phyloP scores from a whole-genome alignment of 2,888 invertebrate species.

The Melanostoma mellinum region DNA sequence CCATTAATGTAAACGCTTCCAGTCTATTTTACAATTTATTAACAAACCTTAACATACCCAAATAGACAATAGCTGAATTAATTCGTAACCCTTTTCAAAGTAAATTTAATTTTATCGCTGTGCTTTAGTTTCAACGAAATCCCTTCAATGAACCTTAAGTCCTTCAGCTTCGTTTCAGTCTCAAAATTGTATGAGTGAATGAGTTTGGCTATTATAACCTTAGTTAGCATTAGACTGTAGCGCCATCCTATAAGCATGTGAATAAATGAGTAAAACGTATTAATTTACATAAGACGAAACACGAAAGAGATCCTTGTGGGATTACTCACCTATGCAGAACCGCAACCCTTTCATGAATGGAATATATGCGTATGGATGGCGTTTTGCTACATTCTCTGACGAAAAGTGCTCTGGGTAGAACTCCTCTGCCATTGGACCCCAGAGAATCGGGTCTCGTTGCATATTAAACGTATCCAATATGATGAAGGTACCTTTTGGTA shows the following conservation, averaged over 20 bases:
- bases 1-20: background rate
- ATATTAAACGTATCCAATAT: constrained; percentile 79
- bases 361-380: constrained; percentile 79
- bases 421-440: constrained; percentile 78
- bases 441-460: constrained; percentile 78
- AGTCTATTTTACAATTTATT: constrained; percentile 35
- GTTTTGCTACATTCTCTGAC: constrained; percentile 54
- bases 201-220: constrained; percentile 79
- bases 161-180: constrained; percentile 76
- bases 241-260: constrained; percentile 76
- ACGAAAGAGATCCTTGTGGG: constrained; percentile 8
- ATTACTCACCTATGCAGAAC: constrained; percentile 78
- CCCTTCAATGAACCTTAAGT: constrained; percentile 78
- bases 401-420: constrained; percentile 79
- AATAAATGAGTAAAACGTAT: constrained; percentile 7
- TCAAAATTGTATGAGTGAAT: constrained; percentile 77
- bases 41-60: constrained; percentile 26
- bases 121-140: constrained; percentile 79
- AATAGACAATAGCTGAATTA: background rate
- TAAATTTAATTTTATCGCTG: constrained; percentile 64
- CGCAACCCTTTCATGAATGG: constrained; percentile 80
- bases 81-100: constrained; percentile 57
- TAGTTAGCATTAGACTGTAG: constrained; percentile 79
- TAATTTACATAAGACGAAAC: constrained; percentile 10
- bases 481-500: constrained; percentile 79